A percentile compares a stretch with the other conserved stretches of the same genome.
Evolutionary conservation across 2,888 invertebrate genomes (phyloP).

Genomic region (Drosophila anomelani): DNA sequence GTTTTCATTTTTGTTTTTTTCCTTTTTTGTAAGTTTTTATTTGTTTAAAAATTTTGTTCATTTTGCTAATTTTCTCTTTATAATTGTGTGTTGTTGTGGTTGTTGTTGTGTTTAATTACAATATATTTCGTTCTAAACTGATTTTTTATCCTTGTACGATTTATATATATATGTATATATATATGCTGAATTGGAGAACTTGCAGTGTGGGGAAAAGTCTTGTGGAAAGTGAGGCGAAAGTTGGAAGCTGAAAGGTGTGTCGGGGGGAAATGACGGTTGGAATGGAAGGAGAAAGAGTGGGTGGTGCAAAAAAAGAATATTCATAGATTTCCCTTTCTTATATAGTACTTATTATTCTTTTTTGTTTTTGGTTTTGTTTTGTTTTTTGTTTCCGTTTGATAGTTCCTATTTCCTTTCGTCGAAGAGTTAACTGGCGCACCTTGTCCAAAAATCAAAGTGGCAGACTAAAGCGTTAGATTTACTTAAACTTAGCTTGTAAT

Average conservation of each 20-base stretch:
- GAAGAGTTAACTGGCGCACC: conserved; percentile 69
- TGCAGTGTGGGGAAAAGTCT: conserved; percentile 46
- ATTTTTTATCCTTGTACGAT: conserved; percentile 47
- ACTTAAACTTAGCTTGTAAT: conserved; percentile 65
- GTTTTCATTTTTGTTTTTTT: conserved; percentile 40
- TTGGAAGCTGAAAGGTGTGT: conserved; percentile 14
- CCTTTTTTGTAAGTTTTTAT: conserved; percentile 71
- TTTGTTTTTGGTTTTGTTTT: conserved; percentile 1
- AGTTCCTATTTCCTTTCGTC: conserved; percentile 44
- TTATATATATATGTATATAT: conserved; percentile 38
- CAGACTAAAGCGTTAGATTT: conserved; percentile 78
- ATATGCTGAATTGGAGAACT: conserved; percentile 58
- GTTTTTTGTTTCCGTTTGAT: conserved; percentile 22
- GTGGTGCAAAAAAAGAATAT: conserved; percentile 48
- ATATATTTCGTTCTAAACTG: conserved; percentile 79
- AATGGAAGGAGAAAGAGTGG: conserved; percentile 15
- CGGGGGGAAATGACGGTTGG: conserved; percentile 18
- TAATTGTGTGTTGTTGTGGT: conserved; percentile 59
- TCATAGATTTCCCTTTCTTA: conserved; percentile 36
- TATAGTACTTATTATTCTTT: conserved; percentile 1
- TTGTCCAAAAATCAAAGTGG: conserved; percentile 80
- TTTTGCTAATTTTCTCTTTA: conserved; percentile 72
- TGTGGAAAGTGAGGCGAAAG: conserved; percentile 32
- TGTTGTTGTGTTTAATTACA: conserved; percentile 64
- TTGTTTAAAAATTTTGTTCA: conserved; percentile 81